Base-by-base conservation (phyloP, 1,140 invertebrate genomes). In the Oedothorax gibbosus region DNA sequence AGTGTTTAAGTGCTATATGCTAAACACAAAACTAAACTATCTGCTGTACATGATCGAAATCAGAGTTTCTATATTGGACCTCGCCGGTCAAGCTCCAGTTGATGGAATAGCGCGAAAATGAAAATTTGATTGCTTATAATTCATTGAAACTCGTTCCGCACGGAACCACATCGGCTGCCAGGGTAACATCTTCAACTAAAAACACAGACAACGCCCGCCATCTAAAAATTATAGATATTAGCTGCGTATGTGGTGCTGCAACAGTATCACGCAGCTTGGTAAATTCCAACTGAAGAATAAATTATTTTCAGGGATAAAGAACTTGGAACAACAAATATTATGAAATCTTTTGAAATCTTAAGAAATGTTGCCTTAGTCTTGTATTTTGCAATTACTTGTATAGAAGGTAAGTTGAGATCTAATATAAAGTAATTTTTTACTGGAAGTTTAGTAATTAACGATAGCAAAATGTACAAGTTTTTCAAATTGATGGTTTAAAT, bases 171-270 rank as follows among this genome's bases (percentile, higher is more conserved):
- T 11, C 69, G 9, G 78, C 78, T 81, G 21, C 78, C 78, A 81
- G 66, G 78, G 78, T 81, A 81, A 81, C 78, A 81, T 81, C 66
- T 81, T 81, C 78, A 57, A 50, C 66, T 71, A 35, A 35, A 81
- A 81, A 81, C 78, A 81, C 78, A 81, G 78, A 81, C 78, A 81
- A 81, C 78, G 78, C 66, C 66, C 78, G 4, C 8, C n/a, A 14
- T n/a, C 7, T 8, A 12, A 56, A 80, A 64, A 11, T n/a, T 9
- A 68, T 53, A 56, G 62, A 35, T 14, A 18, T 15, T 57, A 80
- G 69, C 65, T 35, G 35, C 35, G 35, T 35, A 35, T 18, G 51
- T 15, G n/a, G 15, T 60, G 49, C 75, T 64, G 49, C 54, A n/a
- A 14, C n/a, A 12, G 35, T 62, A 18, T 7, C 50, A 10, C 0